A percentile compares a stretch with the other conserved stretches of the same genome.
Conservation (phyloP, 2,797 vertebrate genomes). For the Gephyroberyx darwinii region DNA sequence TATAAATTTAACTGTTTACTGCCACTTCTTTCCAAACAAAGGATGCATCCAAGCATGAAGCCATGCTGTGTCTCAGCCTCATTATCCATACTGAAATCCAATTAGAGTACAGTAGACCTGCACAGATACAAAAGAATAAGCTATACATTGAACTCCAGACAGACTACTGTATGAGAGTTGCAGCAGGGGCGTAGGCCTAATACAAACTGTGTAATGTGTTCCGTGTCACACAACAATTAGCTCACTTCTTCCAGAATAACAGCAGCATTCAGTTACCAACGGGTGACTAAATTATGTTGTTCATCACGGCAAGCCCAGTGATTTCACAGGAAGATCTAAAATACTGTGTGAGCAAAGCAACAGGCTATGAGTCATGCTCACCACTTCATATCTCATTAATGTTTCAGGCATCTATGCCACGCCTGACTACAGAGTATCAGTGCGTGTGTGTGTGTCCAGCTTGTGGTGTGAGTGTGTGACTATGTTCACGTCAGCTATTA, state of each 20-base stretch:
- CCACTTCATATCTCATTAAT: slow-evolving; percentile 63
- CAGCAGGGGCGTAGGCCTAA: background rate
- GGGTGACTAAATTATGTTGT: slow-evolving; percentile 45
- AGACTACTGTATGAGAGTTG: slow-evolving; percentile 1
- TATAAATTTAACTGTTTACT: background rate
- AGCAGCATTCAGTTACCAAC: slow-evolving; percentile 24
- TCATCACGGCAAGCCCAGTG: slow-evolving; percentile 53
- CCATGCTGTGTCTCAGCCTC: slow-evolving; percentile 45
- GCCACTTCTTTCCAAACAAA: slow-evolving; percentile 55
- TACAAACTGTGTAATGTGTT: slow-evolving; percentile 19
- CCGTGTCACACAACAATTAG: slow-evolving; percentile 28
- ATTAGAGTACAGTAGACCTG: slow-evolving; percentile 39
- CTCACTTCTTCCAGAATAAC: slow-evolving; percentile 50
- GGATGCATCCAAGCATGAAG: slow-evolving; percentile 33
- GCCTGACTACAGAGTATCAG: slow-evolving; percentile 36
- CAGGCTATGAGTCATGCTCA: slow-evolving; percentile 53
- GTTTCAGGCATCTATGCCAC: slow-evolving; percentile 51
- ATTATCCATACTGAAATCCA: slow-evolving; percentile 48
- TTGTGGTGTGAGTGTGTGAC: background rate
- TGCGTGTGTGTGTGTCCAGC: slow-evolving; percentile 14
- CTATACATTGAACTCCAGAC: slow-evolving; percentile 17
- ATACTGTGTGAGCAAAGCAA: slow-evolving; percentile 55
- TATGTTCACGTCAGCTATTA: slow-evolving; percentile 53
- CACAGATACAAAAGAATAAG: slow-evolving; percentile 38
- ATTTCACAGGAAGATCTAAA: slow-evolving; percentile 64